phyloP scores from a whole-genome alignment of 2,113 vertebrate genomes.

The Podiceps cristatus region DNA sequence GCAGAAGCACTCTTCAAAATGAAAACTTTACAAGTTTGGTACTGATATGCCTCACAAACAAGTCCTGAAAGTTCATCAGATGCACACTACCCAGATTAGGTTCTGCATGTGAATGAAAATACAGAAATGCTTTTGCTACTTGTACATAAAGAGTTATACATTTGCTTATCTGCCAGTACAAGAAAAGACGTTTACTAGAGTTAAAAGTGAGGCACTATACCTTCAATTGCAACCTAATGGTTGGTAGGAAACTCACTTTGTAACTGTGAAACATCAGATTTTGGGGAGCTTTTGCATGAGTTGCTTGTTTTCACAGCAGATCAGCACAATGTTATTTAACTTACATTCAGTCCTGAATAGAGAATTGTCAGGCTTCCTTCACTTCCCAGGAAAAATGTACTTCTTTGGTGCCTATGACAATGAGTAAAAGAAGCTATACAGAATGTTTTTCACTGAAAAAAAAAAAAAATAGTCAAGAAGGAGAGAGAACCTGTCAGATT shows the following conservation, averaged over 20 bases:
- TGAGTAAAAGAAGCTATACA: not conserved
- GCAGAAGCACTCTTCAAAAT: not conserved
- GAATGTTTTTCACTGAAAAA: constrained; percentile 1
- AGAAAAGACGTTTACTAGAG: not conserved
- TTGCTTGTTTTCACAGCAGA: not conserved
- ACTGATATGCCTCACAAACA: not conserved
- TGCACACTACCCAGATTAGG: not conserved
- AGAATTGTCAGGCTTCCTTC: not conserved
- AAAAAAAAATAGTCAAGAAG: not conserved
- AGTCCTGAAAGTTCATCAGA: not conserved
- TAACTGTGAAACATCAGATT: not conserved
- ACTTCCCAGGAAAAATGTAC: not conserved
- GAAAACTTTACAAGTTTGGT: not conserved
- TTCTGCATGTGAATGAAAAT: not conserved
- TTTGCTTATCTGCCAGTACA: not conserved
- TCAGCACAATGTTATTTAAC: not conserved
- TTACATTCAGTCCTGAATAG: not conserved
- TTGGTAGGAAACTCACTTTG: not conserved
- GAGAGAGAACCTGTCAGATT: not conserved
- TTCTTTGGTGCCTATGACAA: not conserved
- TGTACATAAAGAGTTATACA: not conserved
- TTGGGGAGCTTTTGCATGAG: not conserved
- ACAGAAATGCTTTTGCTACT: not conserved
- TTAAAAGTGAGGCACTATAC: not conserved
- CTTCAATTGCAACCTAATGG: not conserved